These are phyloP conservation scores for Rhinella marina DNA, from an alignment of 2,797 vertebrate genomes.

Conservation along the genomic window DNA sequence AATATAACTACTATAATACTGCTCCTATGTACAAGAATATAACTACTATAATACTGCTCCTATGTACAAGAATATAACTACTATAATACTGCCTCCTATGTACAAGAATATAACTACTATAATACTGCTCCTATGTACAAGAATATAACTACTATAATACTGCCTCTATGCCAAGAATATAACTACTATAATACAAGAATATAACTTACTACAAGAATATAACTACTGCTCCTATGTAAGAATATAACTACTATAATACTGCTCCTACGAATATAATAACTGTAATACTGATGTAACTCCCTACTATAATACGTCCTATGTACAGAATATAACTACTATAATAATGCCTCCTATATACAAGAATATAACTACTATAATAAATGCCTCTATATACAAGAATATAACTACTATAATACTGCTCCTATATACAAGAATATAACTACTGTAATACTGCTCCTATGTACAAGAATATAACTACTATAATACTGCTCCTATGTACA, in stretches of 20 bases:
- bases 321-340: neutral
- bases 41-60: neutral
- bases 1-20: conserved; percentile 26
- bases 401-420: neutral
- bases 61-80: conserved; percentile 3
- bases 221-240: too few species aligned
- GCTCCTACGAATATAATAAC: neutral
- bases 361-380: conserved; percentile 3
- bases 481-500: neutral
- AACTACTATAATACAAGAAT: conserved; percentile 20
- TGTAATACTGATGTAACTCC: neutral
- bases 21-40: conserved; percentile 7
- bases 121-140: neutral
- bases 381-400: neutral
- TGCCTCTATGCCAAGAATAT: neutral
- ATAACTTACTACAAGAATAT: conserved; percentile 2
- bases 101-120: too few species aligned
- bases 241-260: conserved; percentile 5
- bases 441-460: neutral
- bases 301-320: neutral
- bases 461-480: neutral
- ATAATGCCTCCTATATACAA: neutral
- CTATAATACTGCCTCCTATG: neutral
- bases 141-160: neutral
- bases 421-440: neutral